Percentiles rank a stretch among this genome's conserved stretches.
These are phyloP conservation scores for Diplodus sargus DNA, from an alignment of 2,797 vertebrate species.

Conservation along the genomic window DNA sequence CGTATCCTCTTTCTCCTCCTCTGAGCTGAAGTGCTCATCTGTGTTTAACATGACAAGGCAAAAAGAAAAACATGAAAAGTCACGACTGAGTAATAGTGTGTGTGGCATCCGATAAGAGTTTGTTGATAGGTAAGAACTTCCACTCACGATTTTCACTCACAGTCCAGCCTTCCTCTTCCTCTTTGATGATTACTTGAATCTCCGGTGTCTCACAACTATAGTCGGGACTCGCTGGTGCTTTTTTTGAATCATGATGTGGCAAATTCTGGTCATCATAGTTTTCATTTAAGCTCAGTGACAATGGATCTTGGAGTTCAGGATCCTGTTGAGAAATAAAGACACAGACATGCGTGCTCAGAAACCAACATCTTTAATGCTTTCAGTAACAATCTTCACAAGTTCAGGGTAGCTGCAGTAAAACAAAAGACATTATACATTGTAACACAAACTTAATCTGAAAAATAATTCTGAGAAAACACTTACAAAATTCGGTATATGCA, in stretches of 20 bases:
- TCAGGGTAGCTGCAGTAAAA: not conserved
- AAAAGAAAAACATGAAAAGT: slow-evolving; percentile 19
- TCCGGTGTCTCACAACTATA: slow-evolving; percentile 61
- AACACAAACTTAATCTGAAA: not conserved
- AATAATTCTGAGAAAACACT: not conserved
- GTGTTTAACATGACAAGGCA: slow-evolving; percentile 22
- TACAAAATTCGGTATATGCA: not conserved
- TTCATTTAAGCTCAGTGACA: slow-evolving; percentile 62
- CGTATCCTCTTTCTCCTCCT: slow-evolving; percentile 37
- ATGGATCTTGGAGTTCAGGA: slow-evolving; percentile 67
- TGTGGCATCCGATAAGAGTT: not conserved
- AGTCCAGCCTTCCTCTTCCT: slow-evolving; percentile 75
- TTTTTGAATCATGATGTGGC: slow-evolving; percentile 28
- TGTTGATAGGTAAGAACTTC: slow-evolving; percentile 30
- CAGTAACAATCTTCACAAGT: not conserved
- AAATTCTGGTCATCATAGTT: slow-evolving; percentile 47
- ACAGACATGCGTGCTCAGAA: not conserved
- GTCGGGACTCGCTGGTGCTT: slow-evolving; percentile 37
- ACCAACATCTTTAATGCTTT: not conserved
- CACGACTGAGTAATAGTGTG: not conserved
- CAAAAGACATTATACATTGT: not conserved
- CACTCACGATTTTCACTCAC: slow-evolving; percentile 74
- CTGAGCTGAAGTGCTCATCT: slow-evolving; percentile 57
- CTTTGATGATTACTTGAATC: slow-evolving; percentile 71
- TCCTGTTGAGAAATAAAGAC: slow-evolving; percentile 49